Conservation (phyloP, 1,140 invertebrate species). For the Acromyrmex echinatior region DNA sequence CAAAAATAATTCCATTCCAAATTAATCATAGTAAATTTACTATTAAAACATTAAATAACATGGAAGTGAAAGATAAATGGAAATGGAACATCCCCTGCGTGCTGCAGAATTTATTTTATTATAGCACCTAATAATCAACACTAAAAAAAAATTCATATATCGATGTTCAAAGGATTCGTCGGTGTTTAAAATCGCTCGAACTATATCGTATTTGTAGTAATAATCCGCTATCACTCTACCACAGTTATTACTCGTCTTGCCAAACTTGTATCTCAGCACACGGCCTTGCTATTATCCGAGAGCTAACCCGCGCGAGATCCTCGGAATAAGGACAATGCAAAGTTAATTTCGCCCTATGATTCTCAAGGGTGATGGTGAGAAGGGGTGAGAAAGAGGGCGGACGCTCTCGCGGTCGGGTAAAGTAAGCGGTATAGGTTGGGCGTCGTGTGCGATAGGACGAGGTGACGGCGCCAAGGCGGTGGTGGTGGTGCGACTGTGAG, state of each 20-base stretch:
- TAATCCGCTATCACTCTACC: constrained; percentile 2
- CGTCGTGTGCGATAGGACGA: constrained; percentile 60
- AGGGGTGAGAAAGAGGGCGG: constrained; percentile 42
- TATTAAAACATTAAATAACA: neutral
- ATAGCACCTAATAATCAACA: neutral
- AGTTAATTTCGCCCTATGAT: constrained; percentile 81
- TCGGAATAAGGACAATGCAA: constrained; percentile 79
- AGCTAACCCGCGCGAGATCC: constrained; percentile 49
- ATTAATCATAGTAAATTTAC: neutral
- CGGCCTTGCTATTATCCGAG: constrained; percentile 69
- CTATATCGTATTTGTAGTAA: neutral
- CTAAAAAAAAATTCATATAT: neutral
- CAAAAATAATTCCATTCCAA: neutral
- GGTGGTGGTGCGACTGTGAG: constrained; percentile 18
- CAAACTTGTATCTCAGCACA: constrained; percentile 19
- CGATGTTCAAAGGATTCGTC: neutral
- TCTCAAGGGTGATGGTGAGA: constrained; percentile 67
- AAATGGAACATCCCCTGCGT: neutral
- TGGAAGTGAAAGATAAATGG: neutral
- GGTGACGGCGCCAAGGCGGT: constrained; percentile 64
- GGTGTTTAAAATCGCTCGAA: neutral
- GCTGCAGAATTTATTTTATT: neutral
- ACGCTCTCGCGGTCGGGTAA: constrained; percentile 47
- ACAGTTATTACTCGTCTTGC: neutral
- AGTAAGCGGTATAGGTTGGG: constrained; percentile 48